A percentile compares a stretch with the other conserved stretches of the same genome.
Conservation (phyloP, 2,797 vertebrate species). For the Myripristis jacobus region DNA sequence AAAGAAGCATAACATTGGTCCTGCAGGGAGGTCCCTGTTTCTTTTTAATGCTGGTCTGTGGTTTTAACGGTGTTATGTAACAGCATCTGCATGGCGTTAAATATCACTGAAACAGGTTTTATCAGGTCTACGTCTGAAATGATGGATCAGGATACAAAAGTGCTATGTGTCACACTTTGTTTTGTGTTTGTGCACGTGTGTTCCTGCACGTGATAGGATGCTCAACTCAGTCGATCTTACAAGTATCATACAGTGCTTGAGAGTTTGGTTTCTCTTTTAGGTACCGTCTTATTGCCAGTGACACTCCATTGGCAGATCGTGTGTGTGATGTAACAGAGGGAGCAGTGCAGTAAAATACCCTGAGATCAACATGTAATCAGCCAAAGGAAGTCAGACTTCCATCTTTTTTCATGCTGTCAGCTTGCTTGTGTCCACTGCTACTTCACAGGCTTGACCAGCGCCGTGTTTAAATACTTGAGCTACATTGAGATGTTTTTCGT, state of each 20-base stretch:
- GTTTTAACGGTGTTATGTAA: conserved; percentile 54
- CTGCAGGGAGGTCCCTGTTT: conserved; percentile 50
- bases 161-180: neutral
- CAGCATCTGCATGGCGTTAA: conserved; percentile 57
- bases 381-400: neutral
- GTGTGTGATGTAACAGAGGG: neutral
- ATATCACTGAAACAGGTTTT: conserved; percentile 5
- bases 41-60: conserved; percentile 45
- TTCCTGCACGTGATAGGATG: conserved; percentile 17
- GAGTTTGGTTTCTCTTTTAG: too few species aligned
- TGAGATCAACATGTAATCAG: neutral
- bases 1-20: conserved; percentile 52
- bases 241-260: too few species aligned
- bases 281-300: too few species aligned
- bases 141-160: neutral
- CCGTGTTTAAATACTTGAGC: conserved; percentile 32
- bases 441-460: conserved; percentile 16
- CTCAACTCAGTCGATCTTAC: neutral
- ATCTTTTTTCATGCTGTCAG: neutral
- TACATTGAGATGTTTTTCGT: conserved; percentile 54
- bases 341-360: neutral
- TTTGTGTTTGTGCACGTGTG: too few species aligned
- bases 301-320: too few species aligned
- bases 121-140: conserved; percentile 4
- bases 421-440: neutral